Conservation (phyloP, 1,140 invertebrate genomes). For the Carposina sasakii region DNA sequence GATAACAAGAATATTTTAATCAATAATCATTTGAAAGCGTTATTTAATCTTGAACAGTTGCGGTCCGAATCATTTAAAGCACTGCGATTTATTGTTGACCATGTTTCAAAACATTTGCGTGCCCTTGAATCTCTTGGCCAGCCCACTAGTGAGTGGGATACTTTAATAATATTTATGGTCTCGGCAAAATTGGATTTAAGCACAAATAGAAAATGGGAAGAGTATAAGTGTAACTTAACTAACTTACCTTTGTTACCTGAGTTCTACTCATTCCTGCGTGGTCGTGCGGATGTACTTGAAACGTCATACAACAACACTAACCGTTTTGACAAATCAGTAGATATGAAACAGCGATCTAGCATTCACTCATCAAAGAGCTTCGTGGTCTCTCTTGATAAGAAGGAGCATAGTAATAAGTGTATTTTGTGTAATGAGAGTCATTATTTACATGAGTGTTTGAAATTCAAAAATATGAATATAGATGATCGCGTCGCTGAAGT, state of each 20-base stretch:
- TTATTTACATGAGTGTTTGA: not conserved
- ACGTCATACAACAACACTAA: not conserved
- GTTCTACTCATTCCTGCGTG: not conserved
- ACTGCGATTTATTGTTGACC: not conserved
- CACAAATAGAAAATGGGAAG: not conserved
- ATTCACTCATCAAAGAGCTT: not conserved
- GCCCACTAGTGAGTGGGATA: slow-evolving; percentile 2
- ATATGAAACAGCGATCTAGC: not conserved
- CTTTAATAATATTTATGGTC: not conserved
- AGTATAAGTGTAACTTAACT: not conserved
- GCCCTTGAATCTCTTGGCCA: not conserved
- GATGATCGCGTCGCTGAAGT: not conserved
- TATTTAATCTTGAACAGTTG: not conserved
- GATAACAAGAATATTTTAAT: slow-evolving; percentile 13
- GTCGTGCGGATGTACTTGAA: not conserved
- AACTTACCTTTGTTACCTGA: not conserved
- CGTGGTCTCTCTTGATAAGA: not conserved
- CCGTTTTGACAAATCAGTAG: not conserved
- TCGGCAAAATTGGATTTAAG: not conserved
- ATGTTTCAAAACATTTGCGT: not conserved
- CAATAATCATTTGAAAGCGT: slow-evolving; percentile 9
- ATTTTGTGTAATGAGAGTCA: not conserved
- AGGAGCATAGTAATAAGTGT: not conserved
- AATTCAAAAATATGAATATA: not conserved
- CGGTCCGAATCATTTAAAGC: not conserved